phyloP scores from a whole-genome alignment of 2,113 vertebrate genomes.

The Platysternon megacephalum region DNA sequence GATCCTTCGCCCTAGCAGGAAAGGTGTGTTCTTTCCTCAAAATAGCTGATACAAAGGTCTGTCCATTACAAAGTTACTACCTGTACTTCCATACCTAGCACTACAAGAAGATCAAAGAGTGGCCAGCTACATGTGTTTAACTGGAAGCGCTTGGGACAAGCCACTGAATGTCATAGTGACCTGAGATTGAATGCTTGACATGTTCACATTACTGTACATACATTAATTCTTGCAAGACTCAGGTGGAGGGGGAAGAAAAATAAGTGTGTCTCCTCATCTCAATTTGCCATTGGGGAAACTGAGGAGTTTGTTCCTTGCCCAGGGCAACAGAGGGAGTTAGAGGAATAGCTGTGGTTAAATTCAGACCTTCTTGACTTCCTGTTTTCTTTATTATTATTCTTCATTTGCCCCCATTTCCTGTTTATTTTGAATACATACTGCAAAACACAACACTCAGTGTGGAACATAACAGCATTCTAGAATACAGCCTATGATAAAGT shows the following conservation, averaged over 20 bases:
- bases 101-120: background rate
- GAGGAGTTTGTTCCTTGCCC: background rate
- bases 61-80: background rate
- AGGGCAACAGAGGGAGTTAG: background rate
- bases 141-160: background rate
- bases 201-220: background rate
- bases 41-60: background rate
- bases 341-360: background rate
- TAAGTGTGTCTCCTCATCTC: background rate
- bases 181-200: background rate
- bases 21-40: background rate
- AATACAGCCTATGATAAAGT: background rate
- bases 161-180: background rate
- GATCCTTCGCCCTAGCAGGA: background rate
- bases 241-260: background rate
- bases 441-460: background rate
- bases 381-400: background rate
- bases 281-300: background rate
- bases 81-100: background rate
- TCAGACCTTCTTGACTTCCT: background rate
- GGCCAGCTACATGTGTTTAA: background rate
- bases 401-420: background rate
- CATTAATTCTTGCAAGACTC: background rate
- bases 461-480: background rate
- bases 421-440: background rate